Percentiles rank a stretch among this genome's conserved stretches.
phyloP scores from a whole-genome alignment of 2,888 invertebrate genomes.

The Conistra vaccinii region DNA sequence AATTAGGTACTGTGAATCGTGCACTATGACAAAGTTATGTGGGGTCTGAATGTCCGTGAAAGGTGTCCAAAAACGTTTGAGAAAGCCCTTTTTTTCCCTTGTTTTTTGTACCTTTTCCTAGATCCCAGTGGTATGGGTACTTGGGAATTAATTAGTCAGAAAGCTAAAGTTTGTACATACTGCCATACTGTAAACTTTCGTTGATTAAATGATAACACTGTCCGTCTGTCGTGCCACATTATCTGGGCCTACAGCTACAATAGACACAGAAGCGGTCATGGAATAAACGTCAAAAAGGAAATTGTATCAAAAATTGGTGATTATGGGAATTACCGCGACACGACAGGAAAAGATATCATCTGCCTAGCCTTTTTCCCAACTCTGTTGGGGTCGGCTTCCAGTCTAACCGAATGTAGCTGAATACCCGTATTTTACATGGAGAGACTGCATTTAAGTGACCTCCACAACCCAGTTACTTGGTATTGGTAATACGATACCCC shows the following conservation, averaged over 20 bases:
- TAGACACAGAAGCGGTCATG: neutral
- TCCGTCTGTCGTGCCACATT: constrained; percentile 11
- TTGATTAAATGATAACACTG: constrained; percentile 29
- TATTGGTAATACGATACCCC: too few species aligned
- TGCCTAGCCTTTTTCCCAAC: too few species aligned
- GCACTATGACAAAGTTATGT: constrained; percentile 19
- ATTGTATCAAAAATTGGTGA: neutral
- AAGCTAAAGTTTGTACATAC: constrained; percentile 16
- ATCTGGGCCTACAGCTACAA: constrained; percentile 22
- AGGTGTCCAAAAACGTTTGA: neutral
- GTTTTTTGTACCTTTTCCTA: too few species aligned
- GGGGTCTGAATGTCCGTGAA: constrained; percentile 40
- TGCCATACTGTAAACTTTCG: constrained; percentile 5
- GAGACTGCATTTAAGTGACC: too few species aligned
- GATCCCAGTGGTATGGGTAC: neutral
- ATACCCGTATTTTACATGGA: too few species aligned
- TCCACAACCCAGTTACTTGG: too few species aligned
- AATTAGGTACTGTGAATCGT: constrained; percentile 40
- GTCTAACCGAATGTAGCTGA: too few species aligned
- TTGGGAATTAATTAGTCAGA: constrained; percentile 3
- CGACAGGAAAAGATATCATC: neutral
- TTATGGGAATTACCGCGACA: neutral
- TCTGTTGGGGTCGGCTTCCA: too few species aligned
- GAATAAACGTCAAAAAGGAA: neutral
- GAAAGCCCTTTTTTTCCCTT: too few species aligned